A percentile compares a stretch with the other conserved stretches of the same genome.
Conservation (phyloP, 1,140 invertebrate species). For the Nilaparvata lugens region DNA sequence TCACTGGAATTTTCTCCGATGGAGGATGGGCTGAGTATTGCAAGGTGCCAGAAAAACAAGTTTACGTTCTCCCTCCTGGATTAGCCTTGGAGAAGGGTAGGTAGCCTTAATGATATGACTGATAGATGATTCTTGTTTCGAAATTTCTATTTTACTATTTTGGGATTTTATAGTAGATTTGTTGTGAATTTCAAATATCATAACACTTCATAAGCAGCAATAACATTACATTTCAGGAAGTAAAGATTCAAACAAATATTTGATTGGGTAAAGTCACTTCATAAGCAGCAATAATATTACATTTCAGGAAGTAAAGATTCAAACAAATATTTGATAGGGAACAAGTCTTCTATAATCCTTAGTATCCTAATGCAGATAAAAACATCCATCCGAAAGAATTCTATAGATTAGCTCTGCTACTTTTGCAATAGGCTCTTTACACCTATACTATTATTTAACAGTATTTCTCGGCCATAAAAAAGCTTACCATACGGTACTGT, state of each 20-base stretch:
- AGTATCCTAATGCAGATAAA: too few relatives aligned
- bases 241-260: neutral
- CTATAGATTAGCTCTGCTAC: too few relatives aligned
- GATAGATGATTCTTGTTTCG: too few relatives aligned
- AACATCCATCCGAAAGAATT: too few relatives aligned
- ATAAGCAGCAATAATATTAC: neutral
- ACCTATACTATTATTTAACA: too few relatives aligned
- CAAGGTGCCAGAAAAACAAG: neutral
- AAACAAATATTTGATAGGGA: neutral
- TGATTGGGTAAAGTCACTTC: neutral
- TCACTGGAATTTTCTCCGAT: neutral
- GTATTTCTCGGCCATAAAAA: too few relatives aligned
- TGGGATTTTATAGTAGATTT: neutral
- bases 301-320: neutral
- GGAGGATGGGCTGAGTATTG: neutral
- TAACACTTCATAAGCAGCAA: neutral
- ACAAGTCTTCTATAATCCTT: neutral
- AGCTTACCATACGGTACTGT: too few relatives aligned
- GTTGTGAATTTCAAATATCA: neutral
- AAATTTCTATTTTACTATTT: too few relatives aligned
- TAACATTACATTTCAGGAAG: neutral
- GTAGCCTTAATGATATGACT: neutral
- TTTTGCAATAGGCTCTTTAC: too few relatives aligned
- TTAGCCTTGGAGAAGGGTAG: neutral
- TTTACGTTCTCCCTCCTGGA: neutral